Percentiles rank a stretch among this genome's conserved stretches.
Conservation (phyloP, 1,140 invertebrate species). For the Aphelinus atriplicis region DNA sequence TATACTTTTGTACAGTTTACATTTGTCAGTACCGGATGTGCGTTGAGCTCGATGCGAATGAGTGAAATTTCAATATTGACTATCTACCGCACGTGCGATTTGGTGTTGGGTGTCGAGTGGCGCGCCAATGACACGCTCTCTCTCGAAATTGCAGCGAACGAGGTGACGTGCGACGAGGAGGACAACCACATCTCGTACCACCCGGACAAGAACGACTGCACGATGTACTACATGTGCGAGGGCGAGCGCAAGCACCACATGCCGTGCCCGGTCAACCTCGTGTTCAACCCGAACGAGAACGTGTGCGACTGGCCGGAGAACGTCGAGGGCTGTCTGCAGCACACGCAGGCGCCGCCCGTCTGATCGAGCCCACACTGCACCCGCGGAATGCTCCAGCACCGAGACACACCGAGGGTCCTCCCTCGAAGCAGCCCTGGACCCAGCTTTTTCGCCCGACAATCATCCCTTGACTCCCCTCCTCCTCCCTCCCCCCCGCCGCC, state of each 20-base stretch:
- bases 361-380: slow-evolving; percentile 26
- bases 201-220: slow-evolving; percentile 89
- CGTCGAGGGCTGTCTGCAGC: slow-evolving; percentile 86
- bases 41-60: too few species aligned
- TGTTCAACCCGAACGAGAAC: slow-evolving; percentile 92
- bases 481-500: too few species aligned
- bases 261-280: slow-evolving; percentile 94
- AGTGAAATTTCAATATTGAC: too few species aligned
- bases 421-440: background rate
- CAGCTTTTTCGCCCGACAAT: too few species aligned
- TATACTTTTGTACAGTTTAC: too few species aligned
- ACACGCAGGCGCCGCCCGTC: slow-evolving; percentile 79
- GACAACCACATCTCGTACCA: slow-evolving; percentile 95
- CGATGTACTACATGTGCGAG: slow-evolving; percentile 95
- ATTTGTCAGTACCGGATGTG: too few species aligned
- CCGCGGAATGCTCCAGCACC: too few species aligned
- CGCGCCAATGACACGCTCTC: too few species aligned
- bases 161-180: slow-evolving; percentile 90
- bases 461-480: too few species aligned
- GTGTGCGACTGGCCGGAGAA: slow-evolving; percentile 97
- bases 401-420: background rate
- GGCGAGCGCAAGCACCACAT: slow-evolving; percentile 95
- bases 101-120: too few species aligned
- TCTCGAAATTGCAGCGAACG: slow-evolving; percentile 72
- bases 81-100: too few species aligned